These are phyloP conservation scores for Heliconius hortense DNA, from an alignment of 2,888 invertebrate species.

Conservation along the genomic window DNA sequence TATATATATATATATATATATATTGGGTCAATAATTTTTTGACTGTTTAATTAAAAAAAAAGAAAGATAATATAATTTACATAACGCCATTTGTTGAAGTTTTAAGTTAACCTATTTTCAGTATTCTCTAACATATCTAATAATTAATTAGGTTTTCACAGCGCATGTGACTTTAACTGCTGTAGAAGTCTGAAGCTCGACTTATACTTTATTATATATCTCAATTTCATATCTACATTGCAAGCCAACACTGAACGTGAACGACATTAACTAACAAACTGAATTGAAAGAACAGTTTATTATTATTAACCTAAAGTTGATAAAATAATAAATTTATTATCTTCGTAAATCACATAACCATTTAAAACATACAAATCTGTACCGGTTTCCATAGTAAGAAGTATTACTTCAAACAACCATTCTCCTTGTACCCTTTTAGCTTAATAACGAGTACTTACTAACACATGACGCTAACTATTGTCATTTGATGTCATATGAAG, in stretches of 20 bases:
- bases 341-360: neutral
- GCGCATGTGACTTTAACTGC: too few relatives aligned
- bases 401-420: neutral
- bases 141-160: too few relatives aligned
- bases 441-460: neutral
- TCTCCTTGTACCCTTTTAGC: neutral
- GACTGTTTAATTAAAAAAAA: too few relatives aligned
- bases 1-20: too few relatives aligned
- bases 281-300: neutral
- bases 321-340: neutral
- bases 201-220: too few relatives aligned
- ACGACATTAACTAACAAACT: neutral
- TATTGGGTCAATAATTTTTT: too few relatives aligned
- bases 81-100: too few relatives aligned
- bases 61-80: too few relatives aligned
- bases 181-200: too few relatives aligned
- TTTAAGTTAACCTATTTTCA: too few relatives aligned
- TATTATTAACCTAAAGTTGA: neutral
- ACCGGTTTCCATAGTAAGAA: too few relatives aligned
- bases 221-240: neutral
- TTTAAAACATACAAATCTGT: neutral
- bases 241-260: neutral
- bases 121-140: too few relatives aligned
- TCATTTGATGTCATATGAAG: conserved; percentile 5
- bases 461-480: conserved; percentile 4